These are phyloP conservation scores for Stomorhina lunata DNA, from an alignment of 2,888 invertebrate species.

Conservation along the genomic window DNA sequence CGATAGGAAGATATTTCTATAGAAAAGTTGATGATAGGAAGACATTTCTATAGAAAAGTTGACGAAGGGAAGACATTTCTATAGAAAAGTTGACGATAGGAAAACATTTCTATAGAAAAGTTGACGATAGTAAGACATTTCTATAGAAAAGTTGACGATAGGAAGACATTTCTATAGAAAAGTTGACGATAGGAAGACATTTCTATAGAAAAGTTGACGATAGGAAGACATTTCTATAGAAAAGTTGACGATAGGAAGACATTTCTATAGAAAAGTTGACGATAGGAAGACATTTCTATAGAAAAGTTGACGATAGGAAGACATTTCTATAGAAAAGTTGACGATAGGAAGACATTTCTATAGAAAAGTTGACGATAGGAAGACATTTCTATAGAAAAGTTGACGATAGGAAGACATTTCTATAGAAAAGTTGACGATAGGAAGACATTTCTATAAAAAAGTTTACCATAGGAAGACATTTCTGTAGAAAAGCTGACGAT, in stretches of 20 bases:
- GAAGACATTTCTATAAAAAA: not conserved
- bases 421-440: not conserved
- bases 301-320: not conserved
- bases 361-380: not conserved
- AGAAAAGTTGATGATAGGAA: not conserved
- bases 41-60: not conserved
- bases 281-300: not conserved
- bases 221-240: not conserved
- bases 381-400: not conserved
- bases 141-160: not conserved
- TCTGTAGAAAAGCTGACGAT: not conserved
- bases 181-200: not conserved
- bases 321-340: not conserved
- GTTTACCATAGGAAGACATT: not conserved
- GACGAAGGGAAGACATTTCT: not conserved
- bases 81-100: not conserved
- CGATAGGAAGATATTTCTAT: not conserved
- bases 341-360: not conserved
- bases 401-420: not conserved
- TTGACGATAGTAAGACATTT: not conserved
- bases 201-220: not conserved
- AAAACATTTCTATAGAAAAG: not conserved
- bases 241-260: not conserved
- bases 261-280: not conserved
- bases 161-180: not conserved